Evolutionary conservation across 1,140 invertebrate genomes (phyloP).

Genomic region (Drosophila burlai): DNA sequence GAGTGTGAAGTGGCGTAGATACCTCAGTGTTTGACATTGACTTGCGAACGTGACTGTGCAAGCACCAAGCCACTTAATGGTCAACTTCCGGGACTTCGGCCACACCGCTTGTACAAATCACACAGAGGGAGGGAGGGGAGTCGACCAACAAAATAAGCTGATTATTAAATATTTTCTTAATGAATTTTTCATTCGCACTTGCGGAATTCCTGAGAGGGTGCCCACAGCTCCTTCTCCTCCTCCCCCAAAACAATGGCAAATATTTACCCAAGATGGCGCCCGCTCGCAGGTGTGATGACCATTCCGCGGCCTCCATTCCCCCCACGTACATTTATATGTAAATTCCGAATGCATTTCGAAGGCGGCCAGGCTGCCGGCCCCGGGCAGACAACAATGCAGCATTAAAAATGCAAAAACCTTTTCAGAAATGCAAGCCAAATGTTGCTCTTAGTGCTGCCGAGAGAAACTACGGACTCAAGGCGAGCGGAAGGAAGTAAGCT

Average conservation of each 20-base stretch:
- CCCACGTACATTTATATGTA: conserved; percentile 17
- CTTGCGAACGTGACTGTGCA: conserved; percentile 72
- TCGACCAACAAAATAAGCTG: conserved; percentile 59
- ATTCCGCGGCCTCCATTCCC: conserved; percentile 3
- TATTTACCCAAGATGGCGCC: conserved; percentile 45
- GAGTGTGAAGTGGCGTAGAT: conserved; percentile 25
- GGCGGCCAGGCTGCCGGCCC: conserved; percentile 1
- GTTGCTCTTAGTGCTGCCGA: conserved; percentile 45
- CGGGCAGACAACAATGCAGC: conserved; percentile 45
- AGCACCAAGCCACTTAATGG: conserved; percentile 65
- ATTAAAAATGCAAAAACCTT: conserved; percentile 75
- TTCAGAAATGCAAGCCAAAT: conserved; percentile 74
- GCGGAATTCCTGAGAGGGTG: conserved; percentile 32
- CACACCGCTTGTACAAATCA: conserved; percentile 57
- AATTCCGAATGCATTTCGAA: conserved; percentile 19
- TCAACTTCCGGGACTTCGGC: conserved; percentile 34
- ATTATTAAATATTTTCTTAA: conserved; percentile 81
- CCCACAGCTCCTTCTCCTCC: not conserved
- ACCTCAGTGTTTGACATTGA: conserved; percentile 74
- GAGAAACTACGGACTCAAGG: conserved; percentile 3
- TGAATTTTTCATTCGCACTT: conserved; percentile 63
- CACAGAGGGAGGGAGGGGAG: not conserved
- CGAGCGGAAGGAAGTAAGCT: conserved; percentile 4
- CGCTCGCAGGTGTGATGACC: conserved; percentile 37
- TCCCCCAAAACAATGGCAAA: conserved; percentile 14